Evolutionary conservation across 2,888 invertebrate species (phyloP).

Genomic region (Lycocerus yunnanus): DNA sequence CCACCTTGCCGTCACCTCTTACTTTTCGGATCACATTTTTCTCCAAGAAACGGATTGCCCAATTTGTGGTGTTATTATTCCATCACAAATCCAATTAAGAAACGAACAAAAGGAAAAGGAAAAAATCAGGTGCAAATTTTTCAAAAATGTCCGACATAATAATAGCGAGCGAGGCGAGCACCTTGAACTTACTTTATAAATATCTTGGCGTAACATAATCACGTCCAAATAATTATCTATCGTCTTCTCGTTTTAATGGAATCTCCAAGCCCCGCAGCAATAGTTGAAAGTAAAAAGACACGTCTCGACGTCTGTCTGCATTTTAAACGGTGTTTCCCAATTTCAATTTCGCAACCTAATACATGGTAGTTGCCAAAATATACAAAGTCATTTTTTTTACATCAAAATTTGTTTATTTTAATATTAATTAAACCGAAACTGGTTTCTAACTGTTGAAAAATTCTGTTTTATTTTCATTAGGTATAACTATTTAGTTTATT

Average conservation of each 20-base stretch:
- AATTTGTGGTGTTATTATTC: conserved; percentile 23
- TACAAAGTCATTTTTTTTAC: neutral
- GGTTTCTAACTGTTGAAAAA: neutral
- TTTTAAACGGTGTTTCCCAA: neutral
- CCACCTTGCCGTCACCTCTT: conserved; percentile 31
- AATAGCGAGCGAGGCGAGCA: neutral
- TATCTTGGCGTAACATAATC: neutral
- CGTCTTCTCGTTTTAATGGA: neutral
- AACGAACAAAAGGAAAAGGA: neutral
- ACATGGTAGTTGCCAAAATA: neutral
- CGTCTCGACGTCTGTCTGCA: neutral
- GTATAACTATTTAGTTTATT: neutral
- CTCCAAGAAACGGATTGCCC: conserved; percentile 12
- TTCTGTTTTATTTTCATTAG: neutral
- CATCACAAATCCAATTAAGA: neutral
- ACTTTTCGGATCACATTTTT: conserved; percentile 23
- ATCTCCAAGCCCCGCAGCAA: neutral
- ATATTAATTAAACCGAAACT: neutral
- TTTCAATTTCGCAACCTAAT: neutral
- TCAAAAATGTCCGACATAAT: neutral
- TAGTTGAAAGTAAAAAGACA: neutral
- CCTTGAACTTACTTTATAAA: neutral
- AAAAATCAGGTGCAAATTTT: neutral
- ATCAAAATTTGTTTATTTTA: neutral
- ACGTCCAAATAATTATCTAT: neutral